These are phyloP conservation scores for Toxotes chatareus DNA, from an alignment of 2,113 vertebrate genomes.

Conservation along the genomic window DNA sequence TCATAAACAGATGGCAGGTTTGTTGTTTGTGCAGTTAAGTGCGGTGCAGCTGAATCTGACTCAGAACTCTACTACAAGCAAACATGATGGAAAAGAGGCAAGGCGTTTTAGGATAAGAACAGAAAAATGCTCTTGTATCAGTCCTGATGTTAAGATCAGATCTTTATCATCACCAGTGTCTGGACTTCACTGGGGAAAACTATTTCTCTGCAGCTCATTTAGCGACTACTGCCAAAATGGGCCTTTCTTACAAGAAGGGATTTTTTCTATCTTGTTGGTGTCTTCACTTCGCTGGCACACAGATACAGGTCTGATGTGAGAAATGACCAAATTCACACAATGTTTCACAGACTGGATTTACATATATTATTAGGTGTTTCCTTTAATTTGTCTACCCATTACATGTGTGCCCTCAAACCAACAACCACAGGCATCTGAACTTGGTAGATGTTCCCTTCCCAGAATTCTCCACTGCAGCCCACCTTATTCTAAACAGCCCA, in stretches of 20 bases:
- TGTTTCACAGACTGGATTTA: not conserved
- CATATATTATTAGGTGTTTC: not conserved
- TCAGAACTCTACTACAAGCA: not conserved
- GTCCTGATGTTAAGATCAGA: not conserved
- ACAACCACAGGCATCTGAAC: not conserved
- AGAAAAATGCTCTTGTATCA: not conserved
- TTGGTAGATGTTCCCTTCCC: not conserved
- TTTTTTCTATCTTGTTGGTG: not conserved
- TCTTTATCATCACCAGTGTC: not conserved
- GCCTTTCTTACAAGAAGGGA: not conserved
- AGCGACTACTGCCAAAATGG: not conserved
- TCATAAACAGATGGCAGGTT: not conserved
- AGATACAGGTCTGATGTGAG: not conserved
- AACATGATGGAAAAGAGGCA: not conserved
- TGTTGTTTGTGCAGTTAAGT: not conserved
- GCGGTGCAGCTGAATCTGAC: not conserved
- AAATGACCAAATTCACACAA: not conserved
- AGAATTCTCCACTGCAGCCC: constrained; percentile 16
- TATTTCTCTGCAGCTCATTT: not conserved
- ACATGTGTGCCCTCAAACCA: not conserved
- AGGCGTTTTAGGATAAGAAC: not conserved
- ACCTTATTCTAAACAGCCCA: constrained; percentile 52
- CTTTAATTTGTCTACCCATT: not conserved
- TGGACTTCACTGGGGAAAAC: not conserved
- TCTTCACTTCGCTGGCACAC: not conserved